Percentiles rank a stretch among this genome's conserved stretches.
Evolutionary conservation across 2,888 invertebrate species (phyloP).

Genomic region (Elmis aenea): DNA sequence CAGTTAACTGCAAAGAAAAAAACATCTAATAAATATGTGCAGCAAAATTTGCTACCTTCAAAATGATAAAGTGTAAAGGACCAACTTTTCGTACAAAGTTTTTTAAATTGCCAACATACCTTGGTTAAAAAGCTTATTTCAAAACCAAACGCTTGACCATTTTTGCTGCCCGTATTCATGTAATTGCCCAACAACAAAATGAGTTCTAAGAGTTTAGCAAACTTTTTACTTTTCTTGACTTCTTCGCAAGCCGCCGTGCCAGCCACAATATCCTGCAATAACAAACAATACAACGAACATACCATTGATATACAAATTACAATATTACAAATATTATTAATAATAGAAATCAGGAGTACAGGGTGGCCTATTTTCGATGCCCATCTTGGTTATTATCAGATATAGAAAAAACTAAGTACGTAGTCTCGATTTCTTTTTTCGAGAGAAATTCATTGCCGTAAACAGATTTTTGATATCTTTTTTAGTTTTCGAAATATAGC

Average conservation of each 20-base stretch:
- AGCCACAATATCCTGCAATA: conserved; percentile 77
- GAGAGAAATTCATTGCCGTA: too few relatives aligned
- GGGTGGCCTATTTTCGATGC: too few relatives aligned
- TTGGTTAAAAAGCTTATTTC: conserved; percentile 95
- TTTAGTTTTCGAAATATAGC: too few relatives aligned
- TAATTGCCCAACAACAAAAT: conserved; percentile 90
- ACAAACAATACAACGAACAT: conserved; percentile 10
- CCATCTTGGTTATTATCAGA: too few relatives aligned
- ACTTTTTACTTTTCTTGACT: conserved; percentile 82
- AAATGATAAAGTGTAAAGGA: too few relatives aligned
- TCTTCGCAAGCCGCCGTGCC: conserved; percentile 95
- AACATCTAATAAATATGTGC: too few relatives aligned
- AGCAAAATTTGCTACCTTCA: too few relatives aligned
- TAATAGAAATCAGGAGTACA: background rate
- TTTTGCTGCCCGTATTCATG: conserved; percentile 93
- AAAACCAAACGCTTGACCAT: conserved; percentile 92
- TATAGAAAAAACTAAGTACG: too few relatives aligned
- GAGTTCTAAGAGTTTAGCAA: conserved; percentile 83
- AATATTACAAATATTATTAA: background rate
- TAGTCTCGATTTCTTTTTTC: too few relatives aligned
- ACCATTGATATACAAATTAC: conserved; percentile 7
- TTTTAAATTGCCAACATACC: conserved; percentile 47
- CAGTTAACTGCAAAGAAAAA: conserved; percentile 58
- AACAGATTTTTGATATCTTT: too few relatives aligned
- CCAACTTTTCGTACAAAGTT: too few relatives aligned